Percentiles rank a stretch among this genome's conserved stretches.
Evolutionary conservation across 2,888 invertebrate species (phyloP).

Genomic region (Venustoraphidia nigricollis): DNA sequence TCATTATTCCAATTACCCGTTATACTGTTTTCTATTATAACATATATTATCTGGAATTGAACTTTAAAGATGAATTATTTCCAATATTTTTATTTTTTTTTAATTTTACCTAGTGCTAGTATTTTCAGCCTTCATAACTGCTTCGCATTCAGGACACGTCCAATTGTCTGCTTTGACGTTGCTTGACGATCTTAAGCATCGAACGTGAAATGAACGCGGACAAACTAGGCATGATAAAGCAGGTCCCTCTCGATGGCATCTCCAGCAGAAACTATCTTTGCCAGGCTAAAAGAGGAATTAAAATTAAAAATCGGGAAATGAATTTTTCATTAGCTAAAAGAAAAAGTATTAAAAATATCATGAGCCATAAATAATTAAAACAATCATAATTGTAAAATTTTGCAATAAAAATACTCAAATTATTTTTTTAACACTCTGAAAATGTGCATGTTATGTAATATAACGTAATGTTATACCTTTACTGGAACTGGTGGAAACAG

Average conservation of each 20-base stretch:
- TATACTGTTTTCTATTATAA: too few species aligned
- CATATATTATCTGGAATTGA: too few species aligned
- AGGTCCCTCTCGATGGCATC: constrained; percentile 62
- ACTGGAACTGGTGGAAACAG: not conserved
- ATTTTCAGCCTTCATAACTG: constrained; percentile 55
- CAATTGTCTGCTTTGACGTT: constrained; percentile 41
- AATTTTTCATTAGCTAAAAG: too few species aligned
- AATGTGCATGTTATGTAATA: not conserved
- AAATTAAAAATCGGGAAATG: too few species aligned
- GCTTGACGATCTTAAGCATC: constrained; percentile 42
- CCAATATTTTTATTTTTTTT: too few species aligned
- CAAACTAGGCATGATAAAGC: constrained; percentile 64
- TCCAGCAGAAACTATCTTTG: constrained; percentile 77
- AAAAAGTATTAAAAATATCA: too few species aligned
- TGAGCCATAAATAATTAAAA: too few species aligned
- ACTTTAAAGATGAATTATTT: too few species aligned
- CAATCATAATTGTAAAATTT: not conserved
- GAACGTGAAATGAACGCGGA: constrained; percentile 68
- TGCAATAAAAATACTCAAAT: constrained; percentile 2
- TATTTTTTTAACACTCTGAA: not conserved
- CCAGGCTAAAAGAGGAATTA: constrained; percentile 24
- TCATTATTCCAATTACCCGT: too few species aligned
- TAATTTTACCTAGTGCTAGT: constrained; percentile 43
- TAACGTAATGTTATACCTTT: too few species aligned
- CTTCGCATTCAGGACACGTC: constrained; percentile 79